A percentile compares a stretch with the other conserved stretches of the same genome.
These are phyloP conservation scores for Lasius platythorax DNA, from an alignment of 2,888 invertebrate genomes.

Conservation along the genomic window DNA sequence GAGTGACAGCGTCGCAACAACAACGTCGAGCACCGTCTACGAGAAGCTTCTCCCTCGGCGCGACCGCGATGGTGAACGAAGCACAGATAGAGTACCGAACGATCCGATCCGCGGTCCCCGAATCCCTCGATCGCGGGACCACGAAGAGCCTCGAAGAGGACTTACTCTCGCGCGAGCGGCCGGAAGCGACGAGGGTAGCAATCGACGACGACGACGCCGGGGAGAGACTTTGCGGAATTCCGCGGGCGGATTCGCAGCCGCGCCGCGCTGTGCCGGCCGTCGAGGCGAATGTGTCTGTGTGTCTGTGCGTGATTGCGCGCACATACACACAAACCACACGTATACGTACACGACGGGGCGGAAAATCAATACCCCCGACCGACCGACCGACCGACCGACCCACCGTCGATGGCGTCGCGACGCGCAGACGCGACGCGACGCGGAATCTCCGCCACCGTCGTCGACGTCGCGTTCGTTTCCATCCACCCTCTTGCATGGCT, in stretches of 20 bases:
- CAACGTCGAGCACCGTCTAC: constrained; percentile 4
- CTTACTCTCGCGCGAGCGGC: constrained; percentile 44
- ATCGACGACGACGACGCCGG: constrained; percentile 20
- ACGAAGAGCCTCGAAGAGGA: not conserved
- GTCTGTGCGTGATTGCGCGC: constrained; percentile 32
- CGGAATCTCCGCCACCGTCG: not conserved
- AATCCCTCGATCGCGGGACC: not conserved
- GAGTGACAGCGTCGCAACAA: constrained; percentile 5
- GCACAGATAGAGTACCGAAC: not conserved
- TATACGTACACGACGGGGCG: constrained; percentile 12
- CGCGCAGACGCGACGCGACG: constrained; percentile 63
- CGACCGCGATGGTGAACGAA: not conserved
- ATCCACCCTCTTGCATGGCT: not conserved
- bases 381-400: constrained; percentile 71
- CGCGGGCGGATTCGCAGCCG: constrained; percentile 45
- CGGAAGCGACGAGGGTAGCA: constrained; percentile 9
- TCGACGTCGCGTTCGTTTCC: constrained; percentile 24
- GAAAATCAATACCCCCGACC: constrained; percentile 74
- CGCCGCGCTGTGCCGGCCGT: constrained; percentile 49
- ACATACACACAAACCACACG: not conserved
- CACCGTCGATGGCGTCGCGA: constrained; percentile 69
- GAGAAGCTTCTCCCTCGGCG: not conserved
- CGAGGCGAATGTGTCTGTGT: constrained; percentile 34
- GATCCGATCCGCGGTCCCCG: not conserved
- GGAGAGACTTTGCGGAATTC: constrained; percentile 43